Base-by-base conservation (phyloP, 2,113 vertebrate genomes). In the Sclerurus mexicanus region DNA sequence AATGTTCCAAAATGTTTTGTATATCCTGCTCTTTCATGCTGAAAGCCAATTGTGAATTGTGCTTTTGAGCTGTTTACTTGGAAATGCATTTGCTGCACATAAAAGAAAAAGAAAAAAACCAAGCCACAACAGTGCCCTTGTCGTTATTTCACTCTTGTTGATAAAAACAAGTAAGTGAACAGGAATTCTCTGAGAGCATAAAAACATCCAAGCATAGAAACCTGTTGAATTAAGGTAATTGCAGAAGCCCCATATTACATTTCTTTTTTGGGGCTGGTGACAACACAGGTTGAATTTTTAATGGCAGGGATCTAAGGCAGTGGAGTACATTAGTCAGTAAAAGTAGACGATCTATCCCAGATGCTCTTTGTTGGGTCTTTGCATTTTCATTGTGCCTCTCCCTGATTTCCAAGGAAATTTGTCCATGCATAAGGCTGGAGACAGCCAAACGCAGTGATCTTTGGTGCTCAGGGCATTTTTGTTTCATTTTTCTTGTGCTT, bases 11-110 rank as follows among this genome's bases (percentile, higher is more conserved):
- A 80, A 33, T 25, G 22, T 85, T 87, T 53, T 83, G 6, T 73
- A 27, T 55, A 39, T 64, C 94, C n/a, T 63, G 16, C 24, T 77
- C 16, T 72, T 91, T 87, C 58, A 68, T 76, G 25, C 46, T 76
- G 81, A 83, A 91, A 94, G 47, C 8, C 71, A 82, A 2, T 62
- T 91, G 20, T 85, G 81, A 93, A 62, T 42, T 25, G 27, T 5
- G 6, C 11, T 94, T 96, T 82, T 82, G 59, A 91, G 79, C 44
- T 42, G 56, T 52, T 87, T 95, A 67, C 60, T 94, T 94, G 20
- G 62, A 88, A 92, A 64, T 40, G 5, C 76, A 64, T 87, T 93
- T 75, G 31, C 44, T 60, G 17, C 21, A 83, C 30, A 66, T 37
- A 60, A 88, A 94, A 81, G 7, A 17, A 46, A 35, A 72, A 77